Base-by-base conservation (phyloP, 1,140 invertebrate species). In the Habropoda laboriosa region DNA sequence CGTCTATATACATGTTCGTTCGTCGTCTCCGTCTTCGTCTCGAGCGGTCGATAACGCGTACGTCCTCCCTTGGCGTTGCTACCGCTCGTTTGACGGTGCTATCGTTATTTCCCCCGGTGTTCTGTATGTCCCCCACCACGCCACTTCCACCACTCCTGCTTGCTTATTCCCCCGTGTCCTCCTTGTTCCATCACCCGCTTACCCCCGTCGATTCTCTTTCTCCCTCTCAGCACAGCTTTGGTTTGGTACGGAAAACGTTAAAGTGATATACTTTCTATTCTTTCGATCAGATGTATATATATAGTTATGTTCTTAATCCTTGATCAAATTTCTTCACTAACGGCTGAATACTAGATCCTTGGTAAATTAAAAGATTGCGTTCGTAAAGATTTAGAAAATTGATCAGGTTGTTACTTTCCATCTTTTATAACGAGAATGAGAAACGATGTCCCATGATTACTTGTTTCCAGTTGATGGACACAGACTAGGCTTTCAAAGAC, bases 21-120 rank as follows among this genome's bases (percentile, higher is more conserved):
- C 80, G 85, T 81, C 86, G 80, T 79, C 86, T 88, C 86, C 81
- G 80, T 79, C 86, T 88, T 83, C 81, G 80, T 87, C 86, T 82
- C 60, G 75, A 83, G 81, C 89, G 89, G 89, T 90, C 90, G 90
- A 91, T 90, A 90, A 86, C 83, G 86, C 81, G 85, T 88, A 83
- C 88, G 88, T 91, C 88, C 86, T 89, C 83, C 80, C 83, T 82
- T 66, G 73, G 55, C 63, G 82, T 81, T 81, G 83, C 84, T 74
- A 68, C 80, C 80, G 83, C 42, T 79, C 75, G 83, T 38, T 86
- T 83, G 42, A 75, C 83, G 87, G 75, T 81, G 87, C 82, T 87
- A 83, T 88, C 88, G 78, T 89, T 86, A 89, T 89, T 89, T 90
- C 82, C 87, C 83, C 79, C 80, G 86, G 82, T 75, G 38, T 38